Percentiles rank a stretch among this genome's conserved stretches.
These are phyloP conservation scores for Epirrhoe alternata DNA, from an alignment of 2,888 invertebrate genomes.

Conservation along the genomic window DNA sequence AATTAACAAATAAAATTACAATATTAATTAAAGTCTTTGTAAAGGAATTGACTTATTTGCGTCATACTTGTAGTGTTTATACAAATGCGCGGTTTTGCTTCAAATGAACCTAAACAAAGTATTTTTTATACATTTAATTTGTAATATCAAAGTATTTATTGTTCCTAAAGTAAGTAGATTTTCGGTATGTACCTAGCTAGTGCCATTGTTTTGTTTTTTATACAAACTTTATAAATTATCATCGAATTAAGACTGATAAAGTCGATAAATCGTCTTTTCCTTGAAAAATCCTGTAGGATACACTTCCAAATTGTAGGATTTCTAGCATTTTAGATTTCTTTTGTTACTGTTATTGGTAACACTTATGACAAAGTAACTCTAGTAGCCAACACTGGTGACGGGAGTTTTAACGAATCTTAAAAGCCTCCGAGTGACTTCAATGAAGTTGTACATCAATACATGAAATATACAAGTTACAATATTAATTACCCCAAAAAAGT, in stretches of 20 bases:
- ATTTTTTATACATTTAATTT: conserved; percentile 72
- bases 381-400: not conserved
- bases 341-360: not conserved
- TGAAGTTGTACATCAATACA: too few relatives aligned
- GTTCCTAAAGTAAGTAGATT: conserved; percentile 73
- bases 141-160: conserved; percentile 59
- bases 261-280: conserved; percentile 48
- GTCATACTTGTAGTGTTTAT: conserved; percentile 40
- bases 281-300: conserved; percentile 7
- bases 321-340: not conserved
- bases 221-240: conserved; percentile 56
- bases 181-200: conserved; percentile 56
- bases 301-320: conserved; percentile 4
- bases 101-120: conserved; percentile 53
- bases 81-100: conserved; percentile 61
- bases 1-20: conserved; percentile 10
- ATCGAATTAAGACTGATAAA: conserved; percentile 79
- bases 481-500: too few relatives aligned
- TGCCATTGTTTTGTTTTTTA: conserved; percentile 71
- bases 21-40: conserved; percentile 8
- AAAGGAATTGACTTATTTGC: conserved; percentile 34
- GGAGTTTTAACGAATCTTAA: too few relatives aligned
- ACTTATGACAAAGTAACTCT: not conserved
- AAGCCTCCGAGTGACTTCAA: too few relatives aligned
- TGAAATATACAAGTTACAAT: too few relatives aligned